Percentiles rank a stretch among this genome's conserved stretches.
Evolutionary conservation across 1,140 invertebrate genomes (phyloP).

Genomic region (Coptotermes formosanus): DNA sequence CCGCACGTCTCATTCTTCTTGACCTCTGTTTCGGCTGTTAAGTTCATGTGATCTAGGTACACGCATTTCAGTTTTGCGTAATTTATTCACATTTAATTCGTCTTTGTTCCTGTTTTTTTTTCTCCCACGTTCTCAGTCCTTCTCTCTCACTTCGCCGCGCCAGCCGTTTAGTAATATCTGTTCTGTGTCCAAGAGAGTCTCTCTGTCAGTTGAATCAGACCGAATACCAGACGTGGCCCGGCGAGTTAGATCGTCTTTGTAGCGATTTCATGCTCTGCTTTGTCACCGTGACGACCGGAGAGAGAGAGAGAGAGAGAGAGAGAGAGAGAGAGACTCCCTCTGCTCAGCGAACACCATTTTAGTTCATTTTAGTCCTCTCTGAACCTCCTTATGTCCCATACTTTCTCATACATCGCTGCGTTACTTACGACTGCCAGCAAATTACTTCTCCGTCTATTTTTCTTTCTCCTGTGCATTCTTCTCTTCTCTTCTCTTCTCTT

Average conservation of each 20-base stretch:
- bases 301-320: no score
- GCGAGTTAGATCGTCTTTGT: not conserved
- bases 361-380: not conserved
- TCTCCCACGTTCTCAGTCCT: no score
- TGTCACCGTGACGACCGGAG: not conserved
- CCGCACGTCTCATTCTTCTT: no score
- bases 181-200: not conserved
- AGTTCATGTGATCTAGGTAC: no score
- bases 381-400: not conserved
- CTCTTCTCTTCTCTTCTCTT: not conserved
- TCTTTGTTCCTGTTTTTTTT: no score
- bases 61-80: no score
- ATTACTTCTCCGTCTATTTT: not conserved
- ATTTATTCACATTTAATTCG: no score
- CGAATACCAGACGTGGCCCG: not conserved
- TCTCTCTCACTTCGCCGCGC: no score
- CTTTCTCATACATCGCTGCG: not conserved
- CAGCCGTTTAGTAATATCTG: not conserved
- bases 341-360: not conserved
- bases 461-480: not conserved
- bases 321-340: not conserved
- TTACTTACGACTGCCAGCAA: not conserved
- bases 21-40: no score
- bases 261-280: not conserved
- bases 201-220: not conserved